These are phyloP conservation scores for Chiridota heheva DNA, from an alignment of 35 echinoderm and acorn worm species.

Conservation along the genomic window DNA sequence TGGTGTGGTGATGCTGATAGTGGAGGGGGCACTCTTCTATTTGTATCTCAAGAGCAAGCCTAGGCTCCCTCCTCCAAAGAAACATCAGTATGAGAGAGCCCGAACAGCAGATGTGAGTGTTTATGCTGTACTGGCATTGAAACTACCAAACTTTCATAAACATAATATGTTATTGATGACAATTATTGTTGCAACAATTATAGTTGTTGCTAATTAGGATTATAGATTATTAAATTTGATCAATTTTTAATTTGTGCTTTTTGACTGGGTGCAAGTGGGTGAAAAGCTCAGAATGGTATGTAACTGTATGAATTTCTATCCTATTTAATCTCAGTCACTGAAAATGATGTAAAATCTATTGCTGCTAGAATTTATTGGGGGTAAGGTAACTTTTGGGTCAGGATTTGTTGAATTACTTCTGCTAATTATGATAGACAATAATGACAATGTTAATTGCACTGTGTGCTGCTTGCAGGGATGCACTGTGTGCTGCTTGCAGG, in stretches of 20 bases:
- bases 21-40: slow-evolving; percentile 49
- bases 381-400: no score
- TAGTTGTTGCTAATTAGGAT: neutral
- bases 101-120: slow-evolving; percentile 57
- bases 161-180: neutral
- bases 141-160: neutral
- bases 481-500: no score
- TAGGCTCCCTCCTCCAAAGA: slow-evolving; percentile 27
- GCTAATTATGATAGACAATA: no score
- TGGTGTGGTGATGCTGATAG: slow-evolving; percentile 35
- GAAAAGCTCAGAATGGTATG: neutral
- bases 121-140: neutral
- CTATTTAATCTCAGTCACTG: no score
- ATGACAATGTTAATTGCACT: no score
- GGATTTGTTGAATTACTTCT: no score
- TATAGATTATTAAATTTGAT: neutral
- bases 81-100: slow-evolving; percentile 66
- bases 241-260: neutral
- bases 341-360: no score
- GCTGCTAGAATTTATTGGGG: no score
- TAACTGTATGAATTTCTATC: neutral
- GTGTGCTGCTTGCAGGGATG: no score
- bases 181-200: neutral
- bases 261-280: neutral
- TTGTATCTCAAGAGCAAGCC: slow-evolving; percentile 57